phyloP scores from a whole-genome alignment of 1,140 invertebrate genomes.

The Drosophila kikkawai region DNA sequence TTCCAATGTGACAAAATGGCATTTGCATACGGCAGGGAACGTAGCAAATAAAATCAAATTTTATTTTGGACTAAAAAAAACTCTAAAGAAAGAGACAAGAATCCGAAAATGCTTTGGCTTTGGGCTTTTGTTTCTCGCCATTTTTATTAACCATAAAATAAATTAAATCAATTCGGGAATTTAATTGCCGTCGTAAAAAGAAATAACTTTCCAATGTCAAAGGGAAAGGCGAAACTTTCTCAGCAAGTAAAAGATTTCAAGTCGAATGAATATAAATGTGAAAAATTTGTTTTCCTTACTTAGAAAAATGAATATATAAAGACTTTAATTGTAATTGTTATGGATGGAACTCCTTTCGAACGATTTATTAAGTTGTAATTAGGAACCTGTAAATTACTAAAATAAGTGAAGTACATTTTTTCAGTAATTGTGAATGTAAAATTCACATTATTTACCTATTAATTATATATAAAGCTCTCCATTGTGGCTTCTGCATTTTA shows the following conservation, averaged over 20 bases:
- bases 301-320: conserved; percentile 1
- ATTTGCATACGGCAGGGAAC: conserved; percentile 67
- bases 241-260: conserved; percentile 4
- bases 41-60: conserved; percentile 75
- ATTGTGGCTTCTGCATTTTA: not conserved
- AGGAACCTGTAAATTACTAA: too few relatives aligned
- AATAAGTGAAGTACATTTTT: too few relatives aligned
- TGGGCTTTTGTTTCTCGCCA: conserved; percentile 37
- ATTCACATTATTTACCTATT: too few relatives aligned
- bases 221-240: conserved; percentile 24
- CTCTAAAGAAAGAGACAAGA: not conserved
- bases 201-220: conserved; percentile 37
- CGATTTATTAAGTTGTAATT: too few relatives aligned
- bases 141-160: conserved; percentile 83
- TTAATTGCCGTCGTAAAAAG: conserved; percentile 80
- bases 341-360: too few relatives aligned
- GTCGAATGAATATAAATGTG: conserved; percentile 28
- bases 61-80: conserved; percentile 58
- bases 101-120: conserved; percentile 38
- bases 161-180: conserved; percentile 81
- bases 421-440: too few relatives aligned
- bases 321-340: not conserved
- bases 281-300: not conserved
- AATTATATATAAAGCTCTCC: not conserved
- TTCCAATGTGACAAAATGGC: conserved; percentile 77